These are phyloP conservation scores for Phoebastria nigripes DNA, from an alignment of 2,797 vertebrate species.

Conservation along the genomic window DNA sequence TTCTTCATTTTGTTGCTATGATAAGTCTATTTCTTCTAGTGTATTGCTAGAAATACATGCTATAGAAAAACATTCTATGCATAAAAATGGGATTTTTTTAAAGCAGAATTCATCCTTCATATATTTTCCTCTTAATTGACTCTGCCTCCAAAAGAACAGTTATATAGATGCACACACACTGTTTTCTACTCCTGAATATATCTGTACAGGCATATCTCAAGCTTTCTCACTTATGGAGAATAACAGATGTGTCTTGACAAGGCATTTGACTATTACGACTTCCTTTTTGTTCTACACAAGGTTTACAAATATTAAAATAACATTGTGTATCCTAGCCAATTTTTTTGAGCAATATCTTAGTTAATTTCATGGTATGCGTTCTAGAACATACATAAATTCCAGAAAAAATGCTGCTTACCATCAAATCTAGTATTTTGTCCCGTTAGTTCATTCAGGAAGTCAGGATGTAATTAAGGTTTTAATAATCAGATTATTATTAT, in stretches of 20 bases:
- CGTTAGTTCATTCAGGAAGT: neutral
- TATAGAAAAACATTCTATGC: neutral
- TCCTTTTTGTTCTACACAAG: neutral
- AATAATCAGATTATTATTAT: neutral
- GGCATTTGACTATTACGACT: neutral
- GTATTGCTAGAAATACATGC: neutral
- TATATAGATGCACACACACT: neutral
- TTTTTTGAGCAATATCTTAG: neutral
- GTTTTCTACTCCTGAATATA: neutral
- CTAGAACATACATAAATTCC: neutral
- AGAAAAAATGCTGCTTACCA: conserved; percentile 18
- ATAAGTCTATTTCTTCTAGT: neutral
- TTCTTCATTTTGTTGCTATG: neutral
- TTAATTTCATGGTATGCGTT: neutral
- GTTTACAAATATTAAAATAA: neutral
- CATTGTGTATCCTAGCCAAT: neutral
- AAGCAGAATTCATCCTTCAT: neutral
- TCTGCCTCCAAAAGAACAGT: neutral
- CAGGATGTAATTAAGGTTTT: conserved; percentile 15
- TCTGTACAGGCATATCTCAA: neutral
- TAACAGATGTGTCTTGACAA: neutral
- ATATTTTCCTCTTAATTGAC: neutral
- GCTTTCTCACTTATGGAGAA: neutral
- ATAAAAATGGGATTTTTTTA: neutral
- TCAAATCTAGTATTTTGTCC: conserved; percentile 14